Conservation (phyloP, 64 coral and sea anemone genomes). For the Anthopleura sola region DNA sequence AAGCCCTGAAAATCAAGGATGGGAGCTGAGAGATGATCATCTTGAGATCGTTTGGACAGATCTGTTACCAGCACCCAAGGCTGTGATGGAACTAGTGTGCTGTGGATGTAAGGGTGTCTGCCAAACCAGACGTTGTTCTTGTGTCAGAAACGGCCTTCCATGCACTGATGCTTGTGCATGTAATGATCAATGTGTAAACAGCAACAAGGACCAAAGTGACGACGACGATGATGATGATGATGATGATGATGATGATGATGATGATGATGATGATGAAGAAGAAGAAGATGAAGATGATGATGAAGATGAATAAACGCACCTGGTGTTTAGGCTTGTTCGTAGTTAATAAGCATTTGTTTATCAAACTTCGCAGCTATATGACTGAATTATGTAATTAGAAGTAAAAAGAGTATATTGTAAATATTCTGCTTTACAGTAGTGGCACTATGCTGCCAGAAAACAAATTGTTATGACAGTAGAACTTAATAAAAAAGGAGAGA, state of each 20-base stretch:
- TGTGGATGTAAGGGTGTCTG: conserved; percentile 23
- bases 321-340: too few relatives aligned
- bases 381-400: too few relatives aligned
- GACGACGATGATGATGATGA: background rate
- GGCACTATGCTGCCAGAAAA: too few relatives aligned
- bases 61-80: conserved; percentile 19
- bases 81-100: conserved; percentile 28
- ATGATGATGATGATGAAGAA: too few relatives aligned
- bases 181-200: background rate
- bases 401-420: too few relatives aligned
- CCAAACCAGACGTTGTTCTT: conserved; percentile 20
- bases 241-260: too few relatives aligned
- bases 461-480: too few relatives aligned
- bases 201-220: background rate
- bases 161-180: conserved; percentile 30
- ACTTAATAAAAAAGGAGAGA: too few relatives aligned
- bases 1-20: background rate
- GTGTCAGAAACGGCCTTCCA: conserved; percentile 5
- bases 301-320: too few relatives aligned
- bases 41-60: conserved; percentile 10
- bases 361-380: too few relatives aligned
- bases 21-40: background rate
- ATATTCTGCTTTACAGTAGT: too few relatives aligned
- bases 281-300: too few relatives aligned
- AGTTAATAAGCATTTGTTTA: background rate